A percentile compares a stretch with the other conserved stretches of the same genome.
Conservation (phyloP, 1,140 invertebrate species). For the Dolichoris vasculosae region DNA sequence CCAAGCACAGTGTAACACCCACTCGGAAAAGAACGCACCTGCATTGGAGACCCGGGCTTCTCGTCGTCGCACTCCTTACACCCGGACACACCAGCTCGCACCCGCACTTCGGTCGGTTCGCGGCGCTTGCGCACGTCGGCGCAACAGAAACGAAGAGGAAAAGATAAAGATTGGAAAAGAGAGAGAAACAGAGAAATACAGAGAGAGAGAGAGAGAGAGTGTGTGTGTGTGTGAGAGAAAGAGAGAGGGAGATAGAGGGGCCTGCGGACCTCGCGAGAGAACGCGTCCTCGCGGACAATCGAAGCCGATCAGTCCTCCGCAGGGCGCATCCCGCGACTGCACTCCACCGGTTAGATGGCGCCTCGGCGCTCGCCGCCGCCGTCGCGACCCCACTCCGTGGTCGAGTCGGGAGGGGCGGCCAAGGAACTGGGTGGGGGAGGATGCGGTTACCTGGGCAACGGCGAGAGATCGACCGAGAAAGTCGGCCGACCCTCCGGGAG, state of each 20-base stretch:
- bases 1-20: background rate
- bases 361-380: constrained; percentile 56
- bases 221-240: background rate
- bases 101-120: background rate
- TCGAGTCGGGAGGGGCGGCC: constrained; percentile 40
- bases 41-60: background rate
- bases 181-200: background rate
- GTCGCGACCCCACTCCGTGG: constrained; percentile 47
- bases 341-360: constrained; percentile 65
- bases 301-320: constrained; percentile 62
- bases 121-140: too few relatives aligned
- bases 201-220: background rate
- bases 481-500: constrained; percentile 41
- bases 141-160: too few relatives aligned
- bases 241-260: background rate
- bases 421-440: constrained; percentile 57
- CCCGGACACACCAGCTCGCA: background rate
- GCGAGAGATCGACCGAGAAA: constrained; percentile 69
- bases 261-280: background rate
- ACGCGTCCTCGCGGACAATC: constrained; percentile 37
- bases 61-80: background rate
- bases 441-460: constrained; percentile 72
- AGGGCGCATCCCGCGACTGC: constrained; percentile 70
- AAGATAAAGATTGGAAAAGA: too few relatives aligned
- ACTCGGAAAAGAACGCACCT: background rate